These are phyloP conservation scores for Nezara viridula DNA, from an alignment of 2,888 invertebrate species.

Conservation along the genomic window DNA sequence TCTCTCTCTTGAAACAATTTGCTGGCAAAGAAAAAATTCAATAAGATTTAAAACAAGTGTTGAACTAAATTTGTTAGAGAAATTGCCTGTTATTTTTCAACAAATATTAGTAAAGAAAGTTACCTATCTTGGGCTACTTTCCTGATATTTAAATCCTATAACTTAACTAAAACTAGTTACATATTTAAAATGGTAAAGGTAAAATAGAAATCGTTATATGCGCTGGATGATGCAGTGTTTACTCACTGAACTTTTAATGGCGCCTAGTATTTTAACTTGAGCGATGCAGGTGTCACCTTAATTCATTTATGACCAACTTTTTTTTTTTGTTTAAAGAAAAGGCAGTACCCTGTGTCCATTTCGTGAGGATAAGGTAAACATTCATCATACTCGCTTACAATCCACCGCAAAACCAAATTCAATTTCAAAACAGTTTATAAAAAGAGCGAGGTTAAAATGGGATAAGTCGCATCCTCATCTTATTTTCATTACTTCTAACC, in stretches of 20 bases:
- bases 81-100: no score
- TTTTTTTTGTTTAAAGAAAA: constrained; percentile 26
- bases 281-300: not conserved
- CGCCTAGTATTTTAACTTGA: not conserved
- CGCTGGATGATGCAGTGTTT: not conserved
- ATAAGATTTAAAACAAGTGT: no score
- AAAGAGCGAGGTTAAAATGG: constrained; percentile 6
- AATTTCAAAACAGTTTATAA: constrained; percentile 32
- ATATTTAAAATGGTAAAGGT: not conserved
- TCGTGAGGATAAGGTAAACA: constrained; percentile 21
- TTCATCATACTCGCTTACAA: not conserved
- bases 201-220: not conserved
- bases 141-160: not conserved
- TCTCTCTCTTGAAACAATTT: no score
- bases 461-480: not conserved
- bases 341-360: not conserved
- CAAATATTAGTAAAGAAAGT: no score
- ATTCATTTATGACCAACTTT: not conserved
- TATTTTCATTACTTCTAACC: not conserved
- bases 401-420: not conserved
- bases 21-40: no score
- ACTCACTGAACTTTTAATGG: not conserved
- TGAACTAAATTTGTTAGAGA: no score
- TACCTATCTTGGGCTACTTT: no score
- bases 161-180: not conserved